Conservation (phyloP, 2,113 vertebrate genomes). For the Orientallactaga bullata region DNA sequence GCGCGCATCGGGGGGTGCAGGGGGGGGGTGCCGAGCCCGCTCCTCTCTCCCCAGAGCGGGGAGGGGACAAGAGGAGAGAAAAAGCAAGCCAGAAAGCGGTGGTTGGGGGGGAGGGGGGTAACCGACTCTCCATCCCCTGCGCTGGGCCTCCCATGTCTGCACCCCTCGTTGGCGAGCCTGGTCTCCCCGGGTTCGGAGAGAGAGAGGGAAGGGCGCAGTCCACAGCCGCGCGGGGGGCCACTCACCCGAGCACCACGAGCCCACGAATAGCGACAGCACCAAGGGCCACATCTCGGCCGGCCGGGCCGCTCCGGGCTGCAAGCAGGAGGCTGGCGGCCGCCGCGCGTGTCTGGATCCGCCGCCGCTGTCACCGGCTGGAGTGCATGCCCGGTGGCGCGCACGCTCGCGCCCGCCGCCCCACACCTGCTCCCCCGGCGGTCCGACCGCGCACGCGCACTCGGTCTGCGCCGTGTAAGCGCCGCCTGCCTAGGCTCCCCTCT, state of each 20-base stretch:
- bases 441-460: slow-evolving; percentile 72
- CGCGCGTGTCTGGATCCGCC: slow-evolving; percentile 62
- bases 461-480: slow-evolving; percentile 1
- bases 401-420: slow-evolving; percentile 35
- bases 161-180: no score
- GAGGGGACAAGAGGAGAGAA: no score
- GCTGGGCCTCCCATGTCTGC: no score
- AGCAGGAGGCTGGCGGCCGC: neutral
- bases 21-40: neutral
- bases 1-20: neutral
- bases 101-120: no score
- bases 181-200: no score
- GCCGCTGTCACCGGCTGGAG: slow-evolving; percentile 10
- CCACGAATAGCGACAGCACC: slow-evolving; percentile 68
- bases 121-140: no score
- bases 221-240: slow-evolving; percentile 10
- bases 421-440: neutral
- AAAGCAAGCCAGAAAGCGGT: no score
- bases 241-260: slow-evolving; percentile 75
- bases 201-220: neutral
- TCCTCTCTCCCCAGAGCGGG: neutral
- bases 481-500: no score
- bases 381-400: slow-evolving; percentile 39
- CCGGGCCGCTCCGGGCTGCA: slow-evolving; percentile 40
- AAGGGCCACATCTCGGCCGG: slow-evolving; percentile 81